Evolutionary conservation across 23 tunicate species (phyloP), one percentile per base, ranked within the genome.

Genomic region (Ciona savignyi): DNA sequence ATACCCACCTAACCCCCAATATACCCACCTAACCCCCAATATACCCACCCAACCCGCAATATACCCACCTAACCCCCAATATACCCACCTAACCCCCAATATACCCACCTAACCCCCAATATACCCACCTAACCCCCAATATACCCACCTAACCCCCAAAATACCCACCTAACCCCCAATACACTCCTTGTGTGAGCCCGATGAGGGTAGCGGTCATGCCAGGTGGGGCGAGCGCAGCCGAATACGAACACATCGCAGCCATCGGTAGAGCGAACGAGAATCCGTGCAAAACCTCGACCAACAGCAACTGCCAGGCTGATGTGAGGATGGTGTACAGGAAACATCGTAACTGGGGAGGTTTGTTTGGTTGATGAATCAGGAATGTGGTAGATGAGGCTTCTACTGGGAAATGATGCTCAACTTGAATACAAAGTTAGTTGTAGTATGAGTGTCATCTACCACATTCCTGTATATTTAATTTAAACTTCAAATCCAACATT

Each of bases 171-270:
- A 90, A 49, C 2, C 97, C 97, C 97, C 97, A 90, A 62, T 90
- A 90, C 6, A 84, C 82, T n/a, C 92, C 85, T 48, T 90, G 97
- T 11, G 83, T 81, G 26, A 90, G 63, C 4, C 94, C 90, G 35
- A 90, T 79, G 3, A 90, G 66, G 0, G 97, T 83, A 9, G 97
- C 83, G 24, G 84, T 83, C 70, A 81, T 86, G 27, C 88, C 97
- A 42, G 74, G 32, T 6, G 97, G 97, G 19, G 90, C 85, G 22
- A 90, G 62, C 30, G 48, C 71, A 25, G 86, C 48, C 0, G 86
- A 81, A 66, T 90, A 68, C 4, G 97, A 78, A 66, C 90, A 83
- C 90, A 90, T 90, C 29, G 97, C 97, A 63, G 97, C 82, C 80
- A 78, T 79, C 6, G 97, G 97, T 25, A 90, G 34, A 31, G 90